Percentiles rank a stretch among this genome's conserved stretches.
These are phyloP conservation scores for Solea senegalensis DNA, from an alignment of 2,113 vertebrate species.

Conservation along the genomic window DNA sequence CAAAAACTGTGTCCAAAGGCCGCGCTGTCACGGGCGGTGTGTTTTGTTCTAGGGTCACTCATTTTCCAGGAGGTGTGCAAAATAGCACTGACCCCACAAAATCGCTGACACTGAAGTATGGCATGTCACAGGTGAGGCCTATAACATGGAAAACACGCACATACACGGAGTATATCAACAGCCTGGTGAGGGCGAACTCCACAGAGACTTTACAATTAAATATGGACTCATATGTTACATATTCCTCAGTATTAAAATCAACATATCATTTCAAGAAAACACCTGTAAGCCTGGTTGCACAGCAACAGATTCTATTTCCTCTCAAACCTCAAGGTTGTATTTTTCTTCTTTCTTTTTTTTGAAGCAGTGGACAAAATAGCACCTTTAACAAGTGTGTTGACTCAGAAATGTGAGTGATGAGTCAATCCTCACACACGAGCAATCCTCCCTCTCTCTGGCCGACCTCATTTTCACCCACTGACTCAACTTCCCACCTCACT, in stretches of 20 bases:
- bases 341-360: neutral
- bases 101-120: slow-evolving; percentile 69
- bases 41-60: slow-evolving; percentile 63
- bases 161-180: slow-evolving; percentile 41
- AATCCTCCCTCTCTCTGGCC: slow-evolving; percentile 70
- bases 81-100: slow-evolving; percentile 75
- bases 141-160: slow-evolving; percentile 54
- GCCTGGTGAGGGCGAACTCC: slow-evolving; percentile 10
- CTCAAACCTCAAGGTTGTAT: neutral
- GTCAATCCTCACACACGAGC: slow-evolving; percentile 43
- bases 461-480: slow-evolving; percentile 46
- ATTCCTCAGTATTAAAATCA: neutral
- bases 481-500: slow-evolving; percentile 64
- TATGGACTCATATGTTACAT: neutral
- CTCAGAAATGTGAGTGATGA: slow-evolving; percentile 19
- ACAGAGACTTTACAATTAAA: slow-evolving; percentile 4
- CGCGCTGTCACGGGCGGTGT: slow-evolving; percentile 14
- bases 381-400: slow-evolving; percentile 3
- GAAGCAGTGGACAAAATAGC: neutral
- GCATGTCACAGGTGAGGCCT: slow-evolving; percentile 73
- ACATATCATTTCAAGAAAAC: neutral
- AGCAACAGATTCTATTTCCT: too few species aligned
- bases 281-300: neutral
- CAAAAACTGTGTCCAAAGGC: slow-evolving; percentile 34
- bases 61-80: slow-evolving; percentile 76